Base-by-base conservation (phyloP, 2,113 vertebrate genomes). In the Daphoenositta chrysoptera region DNA sequence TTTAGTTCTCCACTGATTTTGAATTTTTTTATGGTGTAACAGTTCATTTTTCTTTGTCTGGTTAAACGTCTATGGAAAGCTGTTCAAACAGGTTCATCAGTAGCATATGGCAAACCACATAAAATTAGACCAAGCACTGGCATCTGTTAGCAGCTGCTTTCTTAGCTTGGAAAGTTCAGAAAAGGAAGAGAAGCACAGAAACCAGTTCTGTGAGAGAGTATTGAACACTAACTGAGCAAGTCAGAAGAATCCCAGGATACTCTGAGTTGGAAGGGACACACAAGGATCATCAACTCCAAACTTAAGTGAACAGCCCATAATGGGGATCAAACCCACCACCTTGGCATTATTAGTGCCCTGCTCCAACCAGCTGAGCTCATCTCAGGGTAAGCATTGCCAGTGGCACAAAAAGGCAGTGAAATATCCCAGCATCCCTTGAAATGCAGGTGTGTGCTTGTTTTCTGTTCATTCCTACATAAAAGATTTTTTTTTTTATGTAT, bases 271-370 rank as follows among this genome's bases (percentile, higher is more conserved):
- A 51, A 51, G 53, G 33, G 27, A 15, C 27, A 23, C 53, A 51
- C 54, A 51, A 37, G 45, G 27, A 33, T 33, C 72, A 58, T 28
- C 18, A 37, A 12, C 11, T 7, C 63, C 37, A 58, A 0, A 4
- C 27, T 31, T 2, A 6, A 22, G 37, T 12, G 63, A 27, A 14
- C 5, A 51, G 26, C 26, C 13, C 31, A 13, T 6, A 14, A 14
- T 21, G 27, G 61, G 35, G 22, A 27, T 15, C 61, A 37, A 37
- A 27, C 7, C 20, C 51, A 28, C 4, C 15, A 6, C 15, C 31
- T 2, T 15, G 63, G 33, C 4, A 2, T 27, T 37, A 5, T 8
- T 3, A 7, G 44, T 22, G 53, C 37, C 0, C 0, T 13, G 42
- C 28, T 44, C 42, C 50, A 13, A 7, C 9, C 50, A 24, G 20